These are phyloP conservation scores for Paracentrotus lividus DNA, from an alignment of 53 echinoderm and acorn worm genomes.

Conservation along the genomic window DNA sequence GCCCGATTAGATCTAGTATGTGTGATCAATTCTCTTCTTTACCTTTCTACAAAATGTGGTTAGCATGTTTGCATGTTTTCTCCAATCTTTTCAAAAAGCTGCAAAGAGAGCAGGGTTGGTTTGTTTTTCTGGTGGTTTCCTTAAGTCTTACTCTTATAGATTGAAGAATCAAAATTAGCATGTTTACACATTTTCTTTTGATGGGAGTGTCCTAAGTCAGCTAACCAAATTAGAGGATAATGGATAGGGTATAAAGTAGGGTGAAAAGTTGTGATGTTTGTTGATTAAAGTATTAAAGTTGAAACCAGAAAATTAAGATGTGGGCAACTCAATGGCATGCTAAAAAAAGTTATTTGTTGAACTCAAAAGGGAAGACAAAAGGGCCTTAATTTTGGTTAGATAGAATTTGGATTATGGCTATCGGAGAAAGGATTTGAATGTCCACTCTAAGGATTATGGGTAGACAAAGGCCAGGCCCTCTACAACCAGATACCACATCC, in stretches of 20 bases:
- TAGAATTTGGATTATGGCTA: background rate
- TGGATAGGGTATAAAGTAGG: background rate
- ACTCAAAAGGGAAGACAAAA: background rate
- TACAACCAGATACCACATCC: background rate
- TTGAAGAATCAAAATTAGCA: slow-evolving; percentile 12
- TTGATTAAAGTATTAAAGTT: background rate
- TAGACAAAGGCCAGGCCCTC: slow-evolving; percentile 21
- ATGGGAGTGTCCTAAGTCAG: background rate
- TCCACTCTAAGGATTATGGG: slow-evolving; percentile 2
- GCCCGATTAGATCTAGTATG: slow-evolving; percentile 20
- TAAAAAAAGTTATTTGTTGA: background rate
- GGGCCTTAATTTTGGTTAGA: background rate
- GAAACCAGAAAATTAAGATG: background rate
- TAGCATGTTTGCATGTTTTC: slow-evolving; percentile 11
- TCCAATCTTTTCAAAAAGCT: background rate
- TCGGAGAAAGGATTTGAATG: slow-evolving; percentile 33
- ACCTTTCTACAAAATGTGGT: slow-evolving; percentile 27
- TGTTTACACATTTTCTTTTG: slow-evolving; percentile 30
- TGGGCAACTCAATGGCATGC: no score
- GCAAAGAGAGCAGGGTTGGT: background rate
- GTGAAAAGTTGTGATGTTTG: background rate
- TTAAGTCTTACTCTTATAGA: background rate
- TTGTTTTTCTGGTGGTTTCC: background rate
- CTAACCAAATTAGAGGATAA: slow-evolving; percentile 9
- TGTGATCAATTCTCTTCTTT: slow-evolving; percentile 31